phyloP scores from a whole-genome alignment of 2,797 vertebrate genomes.

The Erethizon dorsatum region DNA sequence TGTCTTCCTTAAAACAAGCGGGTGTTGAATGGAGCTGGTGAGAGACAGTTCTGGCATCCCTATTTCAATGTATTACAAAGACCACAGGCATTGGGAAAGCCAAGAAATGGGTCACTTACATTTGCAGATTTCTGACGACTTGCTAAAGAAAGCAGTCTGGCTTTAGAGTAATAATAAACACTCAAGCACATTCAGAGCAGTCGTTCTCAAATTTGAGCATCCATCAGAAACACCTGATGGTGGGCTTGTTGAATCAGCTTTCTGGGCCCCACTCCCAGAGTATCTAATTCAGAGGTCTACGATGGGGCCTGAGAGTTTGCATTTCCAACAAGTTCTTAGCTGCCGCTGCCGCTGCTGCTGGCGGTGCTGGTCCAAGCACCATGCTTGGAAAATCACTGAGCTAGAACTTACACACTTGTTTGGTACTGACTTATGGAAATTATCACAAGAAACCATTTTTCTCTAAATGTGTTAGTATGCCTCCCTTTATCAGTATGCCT shows the following conservation, averaged over 20 bases:
- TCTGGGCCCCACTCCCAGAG: background rate
- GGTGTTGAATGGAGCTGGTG: background rate
- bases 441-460: constrained; percentile 4
- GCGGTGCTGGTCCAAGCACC: background rate
- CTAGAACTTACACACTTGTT: background rate
- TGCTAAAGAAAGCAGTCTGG: background rate
- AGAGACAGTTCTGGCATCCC: background rate
- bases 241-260: background rate
- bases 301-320: background rate
- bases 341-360: background rate
- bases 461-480: background rate
- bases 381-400: background rate
- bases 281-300: background rate
- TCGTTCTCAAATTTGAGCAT: background rate
- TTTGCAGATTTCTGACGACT: background rate
- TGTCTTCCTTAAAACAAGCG: background rate
- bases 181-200: background rate
- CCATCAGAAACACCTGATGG: background rate
- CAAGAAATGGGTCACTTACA: background rate
- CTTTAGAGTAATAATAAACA: background rate
- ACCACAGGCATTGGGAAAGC: background rate
- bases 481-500: background rate
- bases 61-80: background rate
- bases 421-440: background rate
- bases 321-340: background rate